Evolutionary conservation across 2,797 vertebrate species (phyloP).

Genomic region (Gallinago stenura): DNA sequence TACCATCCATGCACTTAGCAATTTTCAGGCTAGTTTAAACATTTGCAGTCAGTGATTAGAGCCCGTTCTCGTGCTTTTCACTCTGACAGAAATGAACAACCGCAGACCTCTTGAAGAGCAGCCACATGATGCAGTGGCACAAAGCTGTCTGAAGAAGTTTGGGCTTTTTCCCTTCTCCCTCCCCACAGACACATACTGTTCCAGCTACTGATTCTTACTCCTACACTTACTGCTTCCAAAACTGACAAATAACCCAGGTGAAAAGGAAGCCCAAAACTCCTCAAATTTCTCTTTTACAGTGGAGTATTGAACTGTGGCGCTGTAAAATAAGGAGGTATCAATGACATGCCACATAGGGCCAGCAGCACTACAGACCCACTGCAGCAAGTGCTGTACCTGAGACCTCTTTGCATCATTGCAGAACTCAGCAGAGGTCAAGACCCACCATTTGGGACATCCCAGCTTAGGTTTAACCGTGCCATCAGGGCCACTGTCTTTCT

Average conservation of each 20-base stretch:
- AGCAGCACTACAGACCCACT: not conserved
- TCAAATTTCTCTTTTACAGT: not conserved
- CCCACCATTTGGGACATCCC: not conserved
- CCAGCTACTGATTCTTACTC: not conserved
- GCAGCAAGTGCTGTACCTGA: not conserved
- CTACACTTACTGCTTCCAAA: not conserved
- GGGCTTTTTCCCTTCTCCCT: not conserved
- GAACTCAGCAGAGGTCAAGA: not conserved
- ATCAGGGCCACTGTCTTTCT: not conserved
- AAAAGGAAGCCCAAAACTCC: not conserved
- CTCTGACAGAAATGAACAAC: not conserved
- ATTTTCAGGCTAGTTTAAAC: not conserved
- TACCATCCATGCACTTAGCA: too few species aligned
- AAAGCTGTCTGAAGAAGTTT: not conserved
- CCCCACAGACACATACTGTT: not conserved
- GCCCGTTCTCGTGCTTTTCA: not conserved
- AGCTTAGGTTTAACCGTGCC: not conserved
- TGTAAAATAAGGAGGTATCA: not conserved
- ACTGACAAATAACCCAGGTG: not conserved
- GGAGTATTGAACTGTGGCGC: not conserved
- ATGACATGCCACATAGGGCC: accelerated
- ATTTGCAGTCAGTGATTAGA: not conserved
- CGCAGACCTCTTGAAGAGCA: not conserved
- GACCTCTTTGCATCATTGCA: not conserved
- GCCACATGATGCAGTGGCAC: not conserved